phyloP scores from a whole-genome alignment of 2,113 vertebrate genomes.

The Calidris pygmaea region DNA sequence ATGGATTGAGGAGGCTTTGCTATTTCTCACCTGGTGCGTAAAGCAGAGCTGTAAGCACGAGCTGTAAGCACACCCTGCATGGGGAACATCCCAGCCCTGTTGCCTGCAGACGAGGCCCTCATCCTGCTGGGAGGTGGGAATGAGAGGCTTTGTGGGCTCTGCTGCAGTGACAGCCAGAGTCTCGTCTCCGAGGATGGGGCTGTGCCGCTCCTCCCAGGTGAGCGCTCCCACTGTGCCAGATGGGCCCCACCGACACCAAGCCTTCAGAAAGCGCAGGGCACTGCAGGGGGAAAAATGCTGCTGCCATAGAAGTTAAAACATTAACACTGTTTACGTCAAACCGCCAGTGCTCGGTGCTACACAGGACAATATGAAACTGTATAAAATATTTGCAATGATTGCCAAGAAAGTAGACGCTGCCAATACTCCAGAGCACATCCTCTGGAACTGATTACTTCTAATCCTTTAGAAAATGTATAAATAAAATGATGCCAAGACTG shows the following conservation, averaged over 20 bases:
- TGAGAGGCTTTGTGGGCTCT: not conserved
- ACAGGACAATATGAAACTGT: conserved; percentile 37
- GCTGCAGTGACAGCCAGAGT: not conserved
- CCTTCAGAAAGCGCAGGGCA: not conserved
- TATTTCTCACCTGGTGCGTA: not conserved
- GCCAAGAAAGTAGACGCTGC: conserved; percentile 72
- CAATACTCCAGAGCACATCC: conserved; percentile 61
- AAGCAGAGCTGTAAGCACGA: not conserved
- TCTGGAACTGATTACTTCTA: conserved; percentile 78
- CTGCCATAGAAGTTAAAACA: not conserved
- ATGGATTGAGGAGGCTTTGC: not conserved
- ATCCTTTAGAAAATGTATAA: conserved; percentile 74
- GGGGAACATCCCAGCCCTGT: not conserved
- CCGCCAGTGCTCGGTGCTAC: not conserved
- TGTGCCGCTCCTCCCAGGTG: not conserved
- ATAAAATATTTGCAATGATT: conserved; percentile 53
- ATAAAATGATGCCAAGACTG: conserved; percentile 72
- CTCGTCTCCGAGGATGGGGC: accelerated
- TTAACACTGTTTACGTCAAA: conserved; percentile 18
- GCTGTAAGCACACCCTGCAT: not conserved
- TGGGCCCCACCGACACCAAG: accelerated
- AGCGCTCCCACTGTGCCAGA: accelerated
- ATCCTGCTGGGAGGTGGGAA: not conserved
- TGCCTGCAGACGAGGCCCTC: not conserved
- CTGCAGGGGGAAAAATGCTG: accelerated